phyloP scores from a whole-genome alignment of 1,140 invertebrate species.

The Uloborus diversus region DNA sequence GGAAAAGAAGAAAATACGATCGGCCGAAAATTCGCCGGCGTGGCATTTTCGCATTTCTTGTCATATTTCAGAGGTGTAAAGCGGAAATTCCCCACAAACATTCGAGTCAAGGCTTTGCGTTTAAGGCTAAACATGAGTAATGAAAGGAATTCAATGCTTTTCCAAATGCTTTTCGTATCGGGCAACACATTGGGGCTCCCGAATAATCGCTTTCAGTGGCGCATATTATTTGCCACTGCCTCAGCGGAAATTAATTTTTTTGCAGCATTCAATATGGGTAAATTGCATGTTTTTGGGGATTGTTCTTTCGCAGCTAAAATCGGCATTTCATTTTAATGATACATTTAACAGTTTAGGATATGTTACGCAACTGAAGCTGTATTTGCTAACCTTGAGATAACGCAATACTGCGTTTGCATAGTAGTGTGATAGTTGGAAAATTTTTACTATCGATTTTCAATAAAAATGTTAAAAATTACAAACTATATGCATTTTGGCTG shows the following conservation, averaged over 20 bases:
- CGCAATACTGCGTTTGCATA: no score
- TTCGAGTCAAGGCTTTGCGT: conserved; percentile 25
- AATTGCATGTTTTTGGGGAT: background rate
- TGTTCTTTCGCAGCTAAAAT: background rate
- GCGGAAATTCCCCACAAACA: conserved; percentile 34
- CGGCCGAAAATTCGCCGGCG: conserved; percentile 17
- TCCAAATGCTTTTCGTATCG: background rate
- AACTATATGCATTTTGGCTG: no score
- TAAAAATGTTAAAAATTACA: no score
- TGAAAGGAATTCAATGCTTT: conserved; percentile 9
- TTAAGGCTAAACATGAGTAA: conserved; percentile 29
- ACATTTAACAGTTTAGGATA: background rate
- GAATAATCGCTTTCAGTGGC: background rate
- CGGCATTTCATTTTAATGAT: background rate
- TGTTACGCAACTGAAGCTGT: no score
- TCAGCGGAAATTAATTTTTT: background rate
- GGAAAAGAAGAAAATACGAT: conserved; percentile 21
- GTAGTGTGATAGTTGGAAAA: no score
- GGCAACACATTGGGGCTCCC: background rate
- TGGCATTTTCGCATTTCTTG: conserved; percentile 27
- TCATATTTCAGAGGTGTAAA: conserved; percentile 35
- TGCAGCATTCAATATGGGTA: background rate
- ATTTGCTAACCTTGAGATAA: no score
- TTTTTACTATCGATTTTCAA: no score
- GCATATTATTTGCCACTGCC: background rate